phyloP scores from a whole-genome alignment of 2,113 vertebrate genomes.

The Ifrita kowaldi region DNA sequence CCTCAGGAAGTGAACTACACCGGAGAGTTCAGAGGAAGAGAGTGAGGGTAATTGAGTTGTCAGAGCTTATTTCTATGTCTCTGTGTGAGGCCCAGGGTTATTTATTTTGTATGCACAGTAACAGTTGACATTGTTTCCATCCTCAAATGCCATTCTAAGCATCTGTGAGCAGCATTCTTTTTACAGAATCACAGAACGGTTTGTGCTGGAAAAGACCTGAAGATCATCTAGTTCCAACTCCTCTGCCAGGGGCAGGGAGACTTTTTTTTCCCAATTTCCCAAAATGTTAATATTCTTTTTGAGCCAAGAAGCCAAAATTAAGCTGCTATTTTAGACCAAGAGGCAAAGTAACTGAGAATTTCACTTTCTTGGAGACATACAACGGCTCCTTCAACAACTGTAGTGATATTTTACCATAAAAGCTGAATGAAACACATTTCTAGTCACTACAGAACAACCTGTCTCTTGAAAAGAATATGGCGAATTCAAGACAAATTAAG shows the following conservation, averaged over 20 bases:
- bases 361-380: neutral
- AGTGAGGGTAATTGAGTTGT: neutral
- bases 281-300: neutral
- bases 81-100: constrained; percentile 2
- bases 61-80: neutral
- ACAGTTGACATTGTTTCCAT: neutral
- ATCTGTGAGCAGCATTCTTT: neutral
- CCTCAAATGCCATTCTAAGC: neutral
- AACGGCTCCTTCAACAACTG: neutral
- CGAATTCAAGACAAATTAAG: neutral
- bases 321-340: neutral
- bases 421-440: neutral
- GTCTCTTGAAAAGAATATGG: neutral
- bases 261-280: neutral
- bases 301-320: neutral
- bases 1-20: neutral
- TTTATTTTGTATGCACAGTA: constrained; percentile 9
- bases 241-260: neutral
- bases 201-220: neutral
- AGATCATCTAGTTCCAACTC: neutral
- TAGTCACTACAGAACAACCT: neutral
- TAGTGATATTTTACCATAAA: neutral
- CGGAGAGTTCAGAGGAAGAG: constrained; percentile 33
- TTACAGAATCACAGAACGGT: neutral
- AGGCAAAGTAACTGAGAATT: neutral